These are phyloP conservation scores for Eumaeus atala DNA, from an alignment of 1,140 invertebrate species.

Conservation along the genomic window DNA sequence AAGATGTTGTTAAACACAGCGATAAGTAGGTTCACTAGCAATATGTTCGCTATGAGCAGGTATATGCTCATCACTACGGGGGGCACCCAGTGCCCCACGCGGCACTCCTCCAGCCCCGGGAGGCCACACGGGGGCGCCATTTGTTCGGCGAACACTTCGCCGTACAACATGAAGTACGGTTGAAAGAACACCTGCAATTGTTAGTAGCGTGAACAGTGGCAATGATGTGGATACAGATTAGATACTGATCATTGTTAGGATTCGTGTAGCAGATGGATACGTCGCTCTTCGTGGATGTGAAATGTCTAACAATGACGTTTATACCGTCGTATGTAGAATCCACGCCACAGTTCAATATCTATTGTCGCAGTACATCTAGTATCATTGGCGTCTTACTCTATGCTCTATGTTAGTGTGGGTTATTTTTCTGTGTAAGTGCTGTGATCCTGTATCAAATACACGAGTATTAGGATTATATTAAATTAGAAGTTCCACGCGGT, in stretches of 20 bases:
- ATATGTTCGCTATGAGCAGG: conserved; percentile 95
- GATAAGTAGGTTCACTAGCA: conserved; percentile 96
- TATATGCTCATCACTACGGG: conserved; percentile 96
- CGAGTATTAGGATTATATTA: no score
- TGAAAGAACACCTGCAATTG: conserved; percentile 90
- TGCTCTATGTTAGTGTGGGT: neutral
- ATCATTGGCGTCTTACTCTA: no score
- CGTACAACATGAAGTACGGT: conserved; percentile 99
- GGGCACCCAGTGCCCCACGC: conserved; percentile 93
- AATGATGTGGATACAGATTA: neutral
- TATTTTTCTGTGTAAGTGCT: no score
- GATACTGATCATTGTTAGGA: neutral
- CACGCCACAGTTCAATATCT: no score
- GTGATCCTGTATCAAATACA: no score
- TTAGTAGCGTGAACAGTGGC: conserved; percentile 13
- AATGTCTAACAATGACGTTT: no score
- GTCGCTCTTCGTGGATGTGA: no score
- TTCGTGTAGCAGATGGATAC: no score
- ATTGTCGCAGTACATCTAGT: no score
- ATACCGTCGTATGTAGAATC: no score
- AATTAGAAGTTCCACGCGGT: no score
- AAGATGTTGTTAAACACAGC: conserved; percentile 99
- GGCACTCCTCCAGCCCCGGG: conserved; percentile 82
- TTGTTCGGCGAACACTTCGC: conserved; percentile 96
- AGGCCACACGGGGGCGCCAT: conserved; percentile 88